Percentiles rank a stretch among this genome's conserved stretches.
These are phyloP conservation scores for Bettongia penicillata DNA, from an alignment of 2,113 vertebrate species.

Conservation along the genomic window DNA sequence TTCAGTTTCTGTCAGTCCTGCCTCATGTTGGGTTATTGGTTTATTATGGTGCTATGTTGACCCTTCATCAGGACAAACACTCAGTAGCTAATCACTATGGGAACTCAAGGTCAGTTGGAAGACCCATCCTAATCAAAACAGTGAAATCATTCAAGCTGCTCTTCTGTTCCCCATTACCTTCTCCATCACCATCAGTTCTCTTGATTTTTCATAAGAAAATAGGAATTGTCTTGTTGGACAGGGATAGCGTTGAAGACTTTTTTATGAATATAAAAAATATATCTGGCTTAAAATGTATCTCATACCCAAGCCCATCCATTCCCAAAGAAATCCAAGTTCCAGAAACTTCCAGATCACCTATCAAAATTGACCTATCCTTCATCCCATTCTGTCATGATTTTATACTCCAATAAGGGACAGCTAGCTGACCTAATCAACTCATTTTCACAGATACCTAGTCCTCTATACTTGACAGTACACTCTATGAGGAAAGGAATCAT, in stretches of 20 bases:
- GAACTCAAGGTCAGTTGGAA: constrained; percentile 3
- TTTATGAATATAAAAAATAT: not conserved
- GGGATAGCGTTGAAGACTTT: not conserved
- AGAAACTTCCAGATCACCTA: not conserved
- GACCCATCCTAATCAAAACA: not conserved
- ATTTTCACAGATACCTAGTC: not conserved
- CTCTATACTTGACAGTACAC: not conserved
- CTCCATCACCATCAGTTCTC: not conserved
- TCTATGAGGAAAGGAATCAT: not conserved
- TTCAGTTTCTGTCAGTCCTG: constrained; percentile 46
- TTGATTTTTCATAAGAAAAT: not conserved
- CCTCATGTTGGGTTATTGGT: constrained; percentile 51
- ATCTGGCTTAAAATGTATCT: not conserved
- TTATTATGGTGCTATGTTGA: not conserved
- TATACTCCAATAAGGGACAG: not conserved
- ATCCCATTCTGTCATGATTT: not conserved
- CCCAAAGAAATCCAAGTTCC: not conserved
- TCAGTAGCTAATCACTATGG: constrained; percentile 24
- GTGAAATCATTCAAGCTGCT: not conserved
- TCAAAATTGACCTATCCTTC: not conserved
- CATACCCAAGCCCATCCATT: not conserved
- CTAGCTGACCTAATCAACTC: not conserved
- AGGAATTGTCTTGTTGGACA: not conserved
- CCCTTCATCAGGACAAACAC: constrained; percentile 49
- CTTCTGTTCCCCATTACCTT: not conserved